Conservation (phyloP, 2,113 vertebrate species). For the Hucho hucho region DNA sequence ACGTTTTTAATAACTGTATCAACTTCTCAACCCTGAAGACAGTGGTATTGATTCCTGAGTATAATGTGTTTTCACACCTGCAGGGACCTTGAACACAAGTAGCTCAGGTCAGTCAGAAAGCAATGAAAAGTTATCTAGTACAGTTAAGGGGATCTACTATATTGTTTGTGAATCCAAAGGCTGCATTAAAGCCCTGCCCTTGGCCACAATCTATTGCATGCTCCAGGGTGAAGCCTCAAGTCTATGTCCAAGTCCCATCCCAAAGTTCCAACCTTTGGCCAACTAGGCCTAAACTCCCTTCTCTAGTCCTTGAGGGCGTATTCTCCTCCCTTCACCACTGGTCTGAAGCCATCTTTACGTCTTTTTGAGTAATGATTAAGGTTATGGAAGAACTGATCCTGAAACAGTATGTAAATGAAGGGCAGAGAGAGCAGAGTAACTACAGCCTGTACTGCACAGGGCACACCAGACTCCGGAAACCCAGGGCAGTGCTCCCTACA, state of each 20-base stretch:
- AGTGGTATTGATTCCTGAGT: too few relatives aligned
- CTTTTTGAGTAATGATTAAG: not conserved
- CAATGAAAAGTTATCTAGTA: too few relatives aligned
- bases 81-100: too few relatives aligned
- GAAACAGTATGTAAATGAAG: not conserved
- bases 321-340: not conserved
- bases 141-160: too few relatives aligned
- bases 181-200: not conserved
- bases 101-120: too few relatives aligned
- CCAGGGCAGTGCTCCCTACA: constrained; percentile 72
- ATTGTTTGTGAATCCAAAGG: too few relatives aligned
- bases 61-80: too few relatives aligned
- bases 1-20: too few relatives aligned
- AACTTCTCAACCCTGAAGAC: too few relatives aligned
- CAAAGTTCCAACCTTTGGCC: not conserved
- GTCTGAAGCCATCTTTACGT: not conserved
- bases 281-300: not conserved
- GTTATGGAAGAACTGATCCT: not conserved
- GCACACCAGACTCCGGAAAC: constrained; percentile 69
- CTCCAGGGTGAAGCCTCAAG: not conserved
- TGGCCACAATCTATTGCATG: constrained; percentile 4
- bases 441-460: constrained; percentile 51
- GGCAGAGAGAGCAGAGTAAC: not conserved
- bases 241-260: not conserved
- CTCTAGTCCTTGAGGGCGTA: not conserved